Evolutionary conservation across 2,113 vertebrate genomes (phyloP).

Genomic region (Mus pahari): DNA sequence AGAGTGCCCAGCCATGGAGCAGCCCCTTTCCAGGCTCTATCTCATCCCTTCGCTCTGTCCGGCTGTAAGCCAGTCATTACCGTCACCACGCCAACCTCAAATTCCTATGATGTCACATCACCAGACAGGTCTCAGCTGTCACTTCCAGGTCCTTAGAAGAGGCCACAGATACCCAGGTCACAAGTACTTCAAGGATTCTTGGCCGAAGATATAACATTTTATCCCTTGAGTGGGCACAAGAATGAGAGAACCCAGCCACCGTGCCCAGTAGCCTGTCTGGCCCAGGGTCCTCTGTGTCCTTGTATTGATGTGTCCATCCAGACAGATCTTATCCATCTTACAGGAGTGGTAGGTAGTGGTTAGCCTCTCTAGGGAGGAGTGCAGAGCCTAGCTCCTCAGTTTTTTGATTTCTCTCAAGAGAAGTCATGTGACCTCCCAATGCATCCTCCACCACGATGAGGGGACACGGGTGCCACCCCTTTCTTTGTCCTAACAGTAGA

Average conservation of each 20-base stretch:
- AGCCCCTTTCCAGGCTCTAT: background rate
- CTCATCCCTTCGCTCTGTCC: background rate
- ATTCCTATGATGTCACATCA: background rate
- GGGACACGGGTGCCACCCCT: fast-evolving
- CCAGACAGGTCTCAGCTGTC: slow-evolving; percentile 49
- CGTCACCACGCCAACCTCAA: background rate
- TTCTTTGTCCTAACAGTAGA: background rate
- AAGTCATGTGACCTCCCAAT: background rate
- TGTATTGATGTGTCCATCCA: background rate
- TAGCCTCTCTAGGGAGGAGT: background rate
- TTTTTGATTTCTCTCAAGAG: background rate
- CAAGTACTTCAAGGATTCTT: background rate
- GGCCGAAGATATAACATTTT: background rate
- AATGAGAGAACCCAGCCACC: background rate
- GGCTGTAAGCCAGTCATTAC: background rate
- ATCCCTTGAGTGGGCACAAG: background rate
- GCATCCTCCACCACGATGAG: background rate
- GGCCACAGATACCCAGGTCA: background rate
- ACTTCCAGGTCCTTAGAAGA: background rate
- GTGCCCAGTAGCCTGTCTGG: background rate
- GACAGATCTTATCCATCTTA: background rate
- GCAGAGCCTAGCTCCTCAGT: background rate
- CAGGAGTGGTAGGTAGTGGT: fast-evolving
- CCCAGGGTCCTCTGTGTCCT: background rate
- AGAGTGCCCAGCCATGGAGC: background rate